Percentiles rank a stretch among this genome's conserved stretches.
These are phyloP conservation scores for Mimachlamys varia DNA, from an alignment of 2,888 invertebrate genomes.

Conservation along the genomic window DNA sequence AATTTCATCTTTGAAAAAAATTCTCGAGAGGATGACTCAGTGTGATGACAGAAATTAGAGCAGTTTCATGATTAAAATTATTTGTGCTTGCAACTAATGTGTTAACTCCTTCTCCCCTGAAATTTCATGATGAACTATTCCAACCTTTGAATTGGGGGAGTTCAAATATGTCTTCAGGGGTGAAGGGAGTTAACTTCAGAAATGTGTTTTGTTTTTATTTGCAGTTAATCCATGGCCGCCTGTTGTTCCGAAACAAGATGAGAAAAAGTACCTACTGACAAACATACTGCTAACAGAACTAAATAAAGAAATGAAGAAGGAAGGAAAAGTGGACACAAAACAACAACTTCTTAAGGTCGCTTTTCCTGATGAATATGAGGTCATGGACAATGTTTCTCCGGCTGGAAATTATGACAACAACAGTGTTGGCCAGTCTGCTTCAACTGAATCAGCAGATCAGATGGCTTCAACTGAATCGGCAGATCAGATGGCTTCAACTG, in stretches of 20 bases:
- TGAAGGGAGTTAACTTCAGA: no score
- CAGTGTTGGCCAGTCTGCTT: background rate
- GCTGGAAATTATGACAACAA: background rate
- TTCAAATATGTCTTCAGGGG: no score
- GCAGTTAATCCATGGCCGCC: constrained; percentile 1
- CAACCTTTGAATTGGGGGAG: no score
- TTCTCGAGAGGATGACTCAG: no score
- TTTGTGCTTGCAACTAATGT: no score
- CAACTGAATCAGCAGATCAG: background rate
- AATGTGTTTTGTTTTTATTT: background rate
- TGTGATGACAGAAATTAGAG: no score
- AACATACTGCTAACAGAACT: background rate
- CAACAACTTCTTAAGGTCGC: background rate
- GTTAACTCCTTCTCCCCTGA: no score
- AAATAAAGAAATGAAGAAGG: background rate
- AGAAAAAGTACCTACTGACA: background rate
- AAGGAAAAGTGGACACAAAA: background rate
- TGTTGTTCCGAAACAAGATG: background rate
- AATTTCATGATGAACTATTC: no score
- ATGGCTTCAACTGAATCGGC: background rate
- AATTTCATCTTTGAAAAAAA: no score
- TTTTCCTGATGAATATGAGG: background rate
- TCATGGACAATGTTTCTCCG: background rate
- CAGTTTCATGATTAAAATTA: no score
- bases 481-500: no score